Evolutionary conservation across 2,113 vertebrate species (phyloP).

Genomic region (Pseudorectes ferrugineus): DNA sequence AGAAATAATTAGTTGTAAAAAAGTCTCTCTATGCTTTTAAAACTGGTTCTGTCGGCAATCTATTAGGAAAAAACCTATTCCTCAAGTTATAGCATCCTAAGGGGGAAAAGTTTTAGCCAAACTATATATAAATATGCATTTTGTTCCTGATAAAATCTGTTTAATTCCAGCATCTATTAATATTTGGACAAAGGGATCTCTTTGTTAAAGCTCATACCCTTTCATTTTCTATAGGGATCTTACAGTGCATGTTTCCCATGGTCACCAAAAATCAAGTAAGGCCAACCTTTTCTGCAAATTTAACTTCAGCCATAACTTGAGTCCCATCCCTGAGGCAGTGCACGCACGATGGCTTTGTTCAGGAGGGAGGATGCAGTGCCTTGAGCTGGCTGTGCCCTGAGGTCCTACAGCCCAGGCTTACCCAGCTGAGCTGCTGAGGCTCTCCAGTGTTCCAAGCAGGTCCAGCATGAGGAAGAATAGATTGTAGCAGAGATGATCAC

Average conservation of each 20-base stretch:
- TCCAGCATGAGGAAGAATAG: accelerated
- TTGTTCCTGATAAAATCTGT: background rate
- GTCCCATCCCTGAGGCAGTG: accelerated
- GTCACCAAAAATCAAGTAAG: background rate
- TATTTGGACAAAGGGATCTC: background rate
- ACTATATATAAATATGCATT: background rate
- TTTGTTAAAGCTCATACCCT: background rate
- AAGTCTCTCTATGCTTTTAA: background rate
- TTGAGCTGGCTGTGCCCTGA: background rate
- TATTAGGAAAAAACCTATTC: background rate
- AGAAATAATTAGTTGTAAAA: background rate
- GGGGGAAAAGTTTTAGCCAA: background rate
- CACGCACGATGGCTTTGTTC: accelerated
- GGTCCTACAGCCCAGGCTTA: background rate
- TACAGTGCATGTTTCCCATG: accelerated
- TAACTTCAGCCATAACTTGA: background rate
- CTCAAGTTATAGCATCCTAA: background rate
- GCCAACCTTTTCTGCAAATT: background rate
- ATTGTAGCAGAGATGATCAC: background rate
- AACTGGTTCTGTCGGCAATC: background rate
- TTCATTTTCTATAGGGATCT: background rate
- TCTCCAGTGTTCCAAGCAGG: background rate
- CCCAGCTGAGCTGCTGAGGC: background rate
- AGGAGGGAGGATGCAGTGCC: background rate
- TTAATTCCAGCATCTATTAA: background rate